Evolutionary conservation across 2,888 invertebrate genomes (phyloP).

Genomic region (Reticulitermes lucifugus): DNA sequence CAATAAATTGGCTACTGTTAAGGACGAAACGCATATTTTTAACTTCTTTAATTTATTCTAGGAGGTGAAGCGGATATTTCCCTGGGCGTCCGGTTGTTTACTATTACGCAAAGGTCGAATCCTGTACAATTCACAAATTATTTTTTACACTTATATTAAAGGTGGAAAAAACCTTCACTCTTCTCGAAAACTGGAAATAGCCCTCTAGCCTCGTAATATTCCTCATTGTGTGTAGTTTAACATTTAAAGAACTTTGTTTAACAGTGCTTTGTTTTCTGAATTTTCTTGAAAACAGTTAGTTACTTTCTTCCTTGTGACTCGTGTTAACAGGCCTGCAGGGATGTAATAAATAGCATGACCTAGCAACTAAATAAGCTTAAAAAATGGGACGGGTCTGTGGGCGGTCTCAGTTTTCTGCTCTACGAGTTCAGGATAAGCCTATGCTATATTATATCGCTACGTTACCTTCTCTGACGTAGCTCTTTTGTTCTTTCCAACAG

Average conservation of each 20-base stretch:
- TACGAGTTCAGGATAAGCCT: constrained; percentile 10
- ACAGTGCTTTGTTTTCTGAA: neutral
- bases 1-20: too few species aligned
- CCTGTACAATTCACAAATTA: neutral
- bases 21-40: too few species aligned
- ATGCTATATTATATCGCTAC: constrained; percentile 15
- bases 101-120: too few species aligned
- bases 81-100: too few species aligned
- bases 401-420: neutral
- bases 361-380: constrained; percentile 22
- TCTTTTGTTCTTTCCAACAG: neutral
- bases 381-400: constrained; percentile 1
- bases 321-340: neutral
- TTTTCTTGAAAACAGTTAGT: neutral
- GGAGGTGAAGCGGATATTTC: too few species aligned
- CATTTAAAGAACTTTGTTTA: neutral
- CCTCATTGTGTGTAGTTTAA: neutral
- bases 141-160: neutral
- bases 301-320: neutral
- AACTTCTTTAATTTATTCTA: too few species aligned
- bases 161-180: neutral
- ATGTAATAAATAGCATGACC: constrained; percentile 3
- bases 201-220: neutral
- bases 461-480: neutral
- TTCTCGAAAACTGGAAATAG: neutral